These are phyloP conservation scores for Palythoa grandis DNA, from an alignment of 92 coral and sea anemone species.

Conservation along the genomic window DNA sequence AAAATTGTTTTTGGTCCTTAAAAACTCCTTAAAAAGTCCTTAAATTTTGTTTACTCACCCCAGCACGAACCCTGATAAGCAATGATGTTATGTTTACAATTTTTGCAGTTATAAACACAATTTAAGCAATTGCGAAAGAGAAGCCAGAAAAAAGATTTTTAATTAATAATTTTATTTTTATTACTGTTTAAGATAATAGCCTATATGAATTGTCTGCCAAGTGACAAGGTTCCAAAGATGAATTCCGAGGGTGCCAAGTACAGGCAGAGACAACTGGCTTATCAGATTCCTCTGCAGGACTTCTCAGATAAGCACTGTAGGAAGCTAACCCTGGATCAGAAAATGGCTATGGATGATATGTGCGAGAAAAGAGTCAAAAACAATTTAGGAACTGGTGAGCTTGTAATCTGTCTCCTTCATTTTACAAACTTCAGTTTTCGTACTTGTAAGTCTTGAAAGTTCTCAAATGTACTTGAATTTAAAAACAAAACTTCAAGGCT, in stretches of 20 bases:
- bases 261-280: constrained; percentile 77
- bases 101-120: too few species aligned
- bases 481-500: too few species aligned
- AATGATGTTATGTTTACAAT: too few species aligned
- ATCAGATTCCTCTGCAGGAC: constrained; percentile 94
- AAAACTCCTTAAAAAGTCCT: too few species aligned
- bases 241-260: constrained; percentile 75
- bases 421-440: too few species aligned
- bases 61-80: too few species aligned
- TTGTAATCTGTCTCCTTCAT: neutral
- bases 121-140: too few species aligned
- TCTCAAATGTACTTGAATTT: too few species aligned
- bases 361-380: constrained; percentile 64
- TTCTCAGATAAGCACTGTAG: constrained; percentile 88
- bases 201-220: constrained; percentile 82
- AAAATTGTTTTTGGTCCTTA: too few species aligned
- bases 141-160: too few species aligned
- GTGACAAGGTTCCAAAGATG: constrained; percentile 69
- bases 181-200: constrained; percentile 64
- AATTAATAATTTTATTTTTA: neutral
- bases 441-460: too few species aligned
- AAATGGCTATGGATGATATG: constrained; percentile 91
- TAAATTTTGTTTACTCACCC: too few species aligned
- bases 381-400: constrained; percentile 87
- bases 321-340: constrained; percentile 88